Base-by-base conservation (phyloP, 2,888 invertebrate genomes). In the Dexiosoma caninum region DNA sequence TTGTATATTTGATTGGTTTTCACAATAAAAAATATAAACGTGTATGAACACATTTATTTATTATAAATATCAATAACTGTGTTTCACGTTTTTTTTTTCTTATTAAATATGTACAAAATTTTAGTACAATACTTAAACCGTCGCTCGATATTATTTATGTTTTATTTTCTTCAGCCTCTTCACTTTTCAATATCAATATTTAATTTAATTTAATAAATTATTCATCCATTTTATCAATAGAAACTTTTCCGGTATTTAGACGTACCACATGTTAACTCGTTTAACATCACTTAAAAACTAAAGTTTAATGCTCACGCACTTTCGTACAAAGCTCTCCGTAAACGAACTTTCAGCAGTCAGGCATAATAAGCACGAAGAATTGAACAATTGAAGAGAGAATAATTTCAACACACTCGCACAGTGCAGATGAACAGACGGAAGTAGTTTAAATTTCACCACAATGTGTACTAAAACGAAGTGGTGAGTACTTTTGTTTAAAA, bases 281-380 rank as follows among this genome's bases (percentile, higher is more conserved):
- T 80, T 44, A 75, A 80, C 57, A 80, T 66, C 70, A 75, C 75
- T 64, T 80, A 66, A 75, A 80, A 80, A 80, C 79, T 80, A 66
- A 75, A 37, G 44, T 79, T 70, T 51, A 49, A 37, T 75, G 64
- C 79, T 75, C 79, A 80, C 75, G 79, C 79, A 80, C 70, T 80
- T 75, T 75, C 67, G 57, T 60, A 60, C 37, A 70, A 75, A 80
- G 70, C 75, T 75, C 64, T 71, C 66, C 62, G 59, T 35, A 30
- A 14, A 64, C 70, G 70, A 49, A 14, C 32, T n/a, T 51, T 16
- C 5, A 32, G 19, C 40, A 30, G n/a, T 4, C 32, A 30, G 57
- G 40, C 69, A 23, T n/a, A 42, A 27, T 7, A 19, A 44, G 9
- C 5, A 44, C 40, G 44, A 62, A 49, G 9, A 4, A 16, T 32